Percentiles rank a stretch among this genome's conserved stretches.
Evolutionary conservation across 1,140 invertebrate genomes (phyloP).

Genomic region (honey bee (Apis mellifera)): DNA sequence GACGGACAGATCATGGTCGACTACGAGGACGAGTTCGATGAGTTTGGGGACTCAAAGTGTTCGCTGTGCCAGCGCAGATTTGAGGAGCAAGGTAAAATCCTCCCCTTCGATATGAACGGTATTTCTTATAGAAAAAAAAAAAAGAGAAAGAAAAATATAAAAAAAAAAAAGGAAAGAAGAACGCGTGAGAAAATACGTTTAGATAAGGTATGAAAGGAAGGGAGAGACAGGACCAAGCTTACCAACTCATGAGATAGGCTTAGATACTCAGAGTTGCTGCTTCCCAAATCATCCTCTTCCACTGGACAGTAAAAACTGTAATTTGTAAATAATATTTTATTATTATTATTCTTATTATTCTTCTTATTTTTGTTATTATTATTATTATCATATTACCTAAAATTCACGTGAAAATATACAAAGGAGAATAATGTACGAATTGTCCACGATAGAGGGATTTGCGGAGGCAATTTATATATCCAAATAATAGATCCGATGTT

Average conservation of each 20-base stretch:
- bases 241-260: conserved; percentile 71
- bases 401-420: too few species aligned
- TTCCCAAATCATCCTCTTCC: conserved; percentile 40
- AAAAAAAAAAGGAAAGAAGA: neutral
- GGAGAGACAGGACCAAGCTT: conserved; percentile 80
- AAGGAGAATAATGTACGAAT: neutral
- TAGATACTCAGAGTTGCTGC: conserved; percentile 51
- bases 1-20: conserved; percentile 84
- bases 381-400: too few species aligned
- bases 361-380: too few species aligned
- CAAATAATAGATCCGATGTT: conserved; percentile 27
- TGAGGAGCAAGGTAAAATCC: conserved; percentile 86
- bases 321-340: neutral
- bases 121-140: conserved; percentile 53
- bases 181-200: conserved; percentile 10
- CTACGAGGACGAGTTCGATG: conserved; percentile 85
- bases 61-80: conserved; percentile 89
- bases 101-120: conserved; percentile 35
- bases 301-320: neutral
- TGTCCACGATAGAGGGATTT: conserved; percentile 19
- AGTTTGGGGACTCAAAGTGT: conserved; percentile 82
- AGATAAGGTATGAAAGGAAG: conserved; percentile 45
- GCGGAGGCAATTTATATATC: conserved; percentile 7
- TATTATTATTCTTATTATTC: too few species aligned
- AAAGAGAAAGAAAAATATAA: neutral